These are phyloP conservation scores for Alviniconcha marisindica DNA, from an alignment of 1,140 invertebrate species.

Conservation along the genomic window DNA sequence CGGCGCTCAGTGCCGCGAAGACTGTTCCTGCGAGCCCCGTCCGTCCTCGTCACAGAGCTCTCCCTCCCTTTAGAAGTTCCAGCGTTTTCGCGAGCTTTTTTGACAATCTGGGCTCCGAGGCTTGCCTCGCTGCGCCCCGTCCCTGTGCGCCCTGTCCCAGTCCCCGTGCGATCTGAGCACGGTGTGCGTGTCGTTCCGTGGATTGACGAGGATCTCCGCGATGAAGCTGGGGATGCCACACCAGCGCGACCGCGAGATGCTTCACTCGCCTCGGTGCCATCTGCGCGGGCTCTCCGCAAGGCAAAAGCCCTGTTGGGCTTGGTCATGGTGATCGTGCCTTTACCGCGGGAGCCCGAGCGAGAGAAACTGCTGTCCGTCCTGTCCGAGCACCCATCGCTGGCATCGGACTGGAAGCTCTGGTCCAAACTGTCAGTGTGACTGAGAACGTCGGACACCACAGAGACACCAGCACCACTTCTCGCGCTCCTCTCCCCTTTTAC, in stretches of 20 bases:
- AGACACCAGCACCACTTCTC: conserved; percentile 46
- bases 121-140: conserved; percentile 64
- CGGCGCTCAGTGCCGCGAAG: neutral
- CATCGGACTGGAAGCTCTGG: conserved; percentile 43
- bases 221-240: conserved; percentile 42
- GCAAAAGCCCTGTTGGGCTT: conserved; percentile 77
- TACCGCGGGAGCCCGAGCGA: conserved; percentile 65
- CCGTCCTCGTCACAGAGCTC: neutral
- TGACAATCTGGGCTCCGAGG: conserved; percentile 68
- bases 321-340: conserved; percentile 70
- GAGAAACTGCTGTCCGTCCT: conserved; percentile 48
- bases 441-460: conserved; percentile 64
- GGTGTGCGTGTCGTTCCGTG: conserved; percentile 41
- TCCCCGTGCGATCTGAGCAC: conserved; percentile 5
- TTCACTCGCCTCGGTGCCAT: conserved; percentile 57
- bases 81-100: conserved; percentile 59
- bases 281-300: conserved; percentile 74
- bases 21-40: neutral
- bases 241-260: conserved; percentile 52
- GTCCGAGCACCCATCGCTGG: conserved; percentile 51
- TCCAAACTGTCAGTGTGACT: conserved; percentile 59
- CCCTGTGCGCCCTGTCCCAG: neutral
- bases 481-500: conserved; percentile 36
- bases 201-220: conserved; percentile 46
- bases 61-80: conserved; percentile 14